Evolutionary conservation across 2,888 invertebrate genomes (phyloP).

Genomic region (Epinotia bilunana): DNA sequence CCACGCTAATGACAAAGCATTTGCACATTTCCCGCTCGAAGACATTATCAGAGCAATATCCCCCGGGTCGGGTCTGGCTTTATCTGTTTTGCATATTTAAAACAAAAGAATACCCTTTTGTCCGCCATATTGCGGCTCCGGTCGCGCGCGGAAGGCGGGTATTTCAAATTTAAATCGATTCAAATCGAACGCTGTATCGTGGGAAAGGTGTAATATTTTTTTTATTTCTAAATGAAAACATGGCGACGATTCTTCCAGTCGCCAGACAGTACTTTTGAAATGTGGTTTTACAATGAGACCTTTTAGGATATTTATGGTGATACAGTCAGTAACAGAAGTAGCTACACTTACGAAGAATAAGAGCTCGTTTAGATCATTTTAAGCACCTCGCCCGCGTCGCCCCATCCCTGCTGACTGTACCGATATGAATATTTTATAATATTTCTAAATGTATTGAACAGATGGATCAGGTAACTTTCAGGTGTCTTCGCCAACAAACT

Average conservation of each 20-base stretch:
- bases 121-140: constrained; percentile 15
- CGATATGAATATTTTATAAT: too few relatives aligned
- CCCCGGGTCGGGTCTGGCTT: constrained; percentile 30
- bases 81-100: constrained; percentile 38
- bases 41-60: constrained; percentile 24
- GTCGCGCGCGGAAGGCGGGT: neutral
- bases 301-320: too few relatives aligned
- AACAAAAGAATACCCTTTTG: constrained; percentile 32
- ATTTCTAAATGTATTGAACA: neutral
- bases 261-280: neutral
- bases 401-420: too few relatives aligned
- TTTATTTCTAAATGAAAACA: neutral
- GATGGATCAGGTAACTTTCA: neutral
- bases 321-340: too few relatives aligned
- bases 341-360: too few relatives aligned
- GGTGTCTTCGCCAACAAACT: too few relatives aligned
- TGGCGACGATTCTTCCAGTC: too few relatives aligned
- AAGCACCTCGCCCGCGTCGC: too few relatives aligned
- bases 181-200: constrained; percentile 1
- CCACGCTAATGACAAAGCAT: constrained; percentile 29
- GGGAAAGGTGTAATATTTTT: neutral
- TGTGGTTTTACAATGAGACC: too few relatives aligned
- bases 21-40: constrained; percentile 31
- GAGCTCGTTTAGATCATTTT: too few relatives aligned
- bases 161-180: constrained; percentile 5